Evolutionary conservation across 2,113 vertebrate genomes (phyloP), one percentile per base, ranked within the genome.

Genomic region (Hoplias malabaricus): DNA sequence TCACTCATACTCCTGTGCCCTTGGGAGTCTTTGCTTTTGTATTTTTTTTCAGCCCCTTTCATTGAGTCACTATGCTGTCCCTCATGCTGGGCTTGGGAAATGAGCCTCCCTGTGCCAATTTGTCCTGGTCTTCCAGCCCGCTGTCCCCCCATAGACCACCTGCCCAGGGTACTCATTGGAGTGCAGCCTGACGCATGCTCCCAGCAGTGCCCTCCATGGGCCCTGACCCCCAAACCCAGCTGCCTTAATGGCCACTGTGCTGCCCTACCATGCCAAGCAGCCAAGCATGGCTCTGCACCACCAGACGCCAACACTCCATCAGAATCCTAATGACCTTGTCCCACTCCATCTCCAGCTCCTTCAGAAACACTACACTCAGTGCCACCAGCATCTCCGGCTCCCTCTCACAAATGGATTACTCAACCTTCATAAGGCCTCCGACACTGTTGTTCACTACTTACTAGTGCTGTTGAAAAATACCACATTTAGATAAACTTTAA

Each of bases 71-170:
- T 69, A 50, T 79, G 48, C 59, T 27, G 31, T 61, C 71, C 33
- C 74, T 65, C 86, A 83, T 75, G 77, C 80, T 88, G 84, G 43
- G 82, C 61, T 72, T 72, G 65, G 75, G 78, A 88, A 82, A 89
- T 88, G 73, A 87, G 83, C 78, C 78, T 82, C 81, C 65, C 69
- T 80, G 67, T 79, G 78, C 76, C 82, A 78, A 85, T 86, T 87
- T 83, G 78, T 80, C 83, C 77, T 69, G 80, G 80, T 79, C 79
- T 40, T 61, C 53, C 62, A 75, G 43, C 16, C 61, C 36, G 78
- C 75, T 83, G 77, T 82, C 65, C 75, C 54, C 61, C 80, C 59
- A 84, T 82, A 73, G 75, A 68, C 80, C 80, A 62, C 77, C 38
- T 72, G 63, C 75, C 70, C 69, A 67, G 68, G 74, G 76, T 61